phyloP scores from a whole-genome alignment of 2,888 invertebrate species.

The Hemicrepidius hirtus region DNA sequence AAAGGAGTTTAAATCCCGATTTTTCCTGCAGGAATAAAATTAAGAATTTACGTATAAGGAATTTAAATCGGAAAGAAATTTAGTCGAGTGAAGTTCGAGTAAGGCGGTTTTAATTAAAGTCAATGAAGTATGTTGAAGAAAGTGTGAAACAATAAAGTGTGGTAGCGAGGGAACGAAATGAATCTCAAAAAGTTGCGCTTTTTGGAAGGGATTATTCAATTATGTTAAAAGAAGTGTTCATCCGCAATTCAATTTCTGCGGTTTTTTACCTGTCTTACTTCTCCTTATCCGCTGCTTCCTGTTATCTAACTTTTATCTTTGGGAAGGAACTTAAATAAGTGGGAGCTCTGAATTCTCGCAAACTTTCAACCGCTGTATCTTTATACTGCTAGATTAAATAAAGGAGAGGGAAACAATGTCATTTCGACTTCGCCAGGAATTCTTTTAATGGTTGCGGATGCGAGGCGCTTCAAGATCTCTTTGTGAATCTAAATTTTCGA shows the following conservation, averaged over 20 bases:
- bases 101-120: slow-evolving; percentile 25
- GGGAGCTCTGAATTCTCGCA: slow-evolving; percentile 55
- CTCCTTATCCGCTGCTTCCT: slow-evolving; percentile 57
- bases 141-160: slow-evolving; percentile 36
- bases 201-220: slow-evolving; percentile 65
- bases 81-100: slow-evolving; percentile 14
- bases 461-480: slow-evolving; percentile 42
- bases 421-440: slow-evolving; percentile 57
- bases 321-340: slow-evolving; percentile 61
- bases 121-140: slow-evolving; percentile 19
- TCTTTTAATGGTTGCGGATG: slow-evolving; percentile 54
- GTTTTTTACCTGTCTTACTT: slow-evolving; percentile 63
- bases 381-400: slow-evolving; percentile 58
- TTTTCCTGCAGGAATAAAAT: not conserved
- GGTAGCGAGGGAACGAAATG: slow-evolving; percentile 36
- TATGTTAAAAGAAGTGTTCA: slow-evolving; percentile 67
- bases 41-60: slow-evolving; percentile 11
- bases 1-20: not conserved
- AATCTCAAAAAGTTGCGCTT: slow-evolving; percentile 43
- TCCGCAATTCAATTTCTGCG: slow-evolving; percentile 66
- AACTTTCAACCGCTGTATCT: slow-evolving; percentile 58
- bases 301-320: slow-evolving; percentile 65
- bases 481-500: slow-evolving; percentile 46
- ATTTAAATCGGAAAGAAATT: slow-evolving; percentile 22
- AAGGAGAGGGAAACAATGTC: slow-evolving; percentile 59